Conservation (phyloP, 1,140 invertebrate species). For the Cydia strobilella region DNA sequence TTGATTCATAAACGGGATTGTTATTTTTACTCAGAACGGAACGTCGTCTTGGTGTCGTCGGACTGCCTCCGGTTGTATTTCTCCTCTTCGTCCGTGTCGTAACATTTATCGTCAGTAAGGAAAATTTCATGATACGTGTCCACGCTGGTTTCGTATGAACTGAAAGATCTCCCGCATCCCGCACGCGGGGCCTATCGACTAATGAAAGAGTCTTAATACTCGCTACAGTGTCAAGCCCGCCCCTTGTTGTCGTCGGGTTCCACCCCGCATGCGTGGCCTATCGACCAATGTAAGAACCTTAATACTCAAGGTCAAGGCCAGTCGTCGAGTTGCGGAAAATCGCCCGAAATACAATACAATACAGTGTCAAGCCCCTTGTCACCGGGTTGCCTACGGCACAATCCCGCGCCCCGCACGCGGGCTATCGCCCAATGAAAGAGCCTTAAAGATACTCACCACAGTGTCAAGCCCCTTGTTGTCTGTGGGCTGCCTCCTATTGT, state of each 20-base stretch:
- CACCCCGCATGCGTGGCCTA: no score
- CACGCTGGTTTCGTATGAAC: constrained; percentile 61
- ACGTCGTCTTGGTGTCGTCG: no score
- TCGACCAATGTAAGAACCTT: no score
- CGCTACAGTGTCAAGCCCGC: constrained; percentile 60
- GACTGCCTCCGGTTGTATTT: neutral
- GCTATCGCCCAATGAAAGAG: no score
- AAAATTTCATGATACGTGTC: constrained; percentile 79
- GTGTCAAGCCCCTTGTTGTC: constrained; percentile 61
- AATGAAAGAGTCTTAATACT: constrained; percentile 42
- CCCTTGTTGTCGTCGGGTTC: constrained; percentile 55
- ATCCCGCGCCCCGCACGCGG: no score
- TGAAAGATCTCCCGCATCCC: constrained; percentile 42
- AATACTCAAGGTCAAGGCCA: no score
- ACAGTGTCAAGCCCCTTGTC: no score
- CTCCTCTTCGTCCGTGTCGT: constrained; percentile 48
- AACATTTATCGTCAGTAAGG: constrained; percentile 57
- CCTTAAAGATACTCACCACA: constrained; percentile 48
- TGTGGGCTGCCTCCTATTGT: constrained; percentile 56
- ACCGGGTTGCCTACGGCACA: neutral
- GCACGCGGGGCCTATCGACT: no score
- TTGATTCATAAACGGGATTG: no score
- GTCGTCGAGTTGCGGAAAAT: no score
- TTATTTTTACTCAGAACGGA: no score
- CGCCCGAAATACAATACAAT: no score